Evolutionary conservation across 2,113 vertebrate genomes (phyloP), one percentile per base, ranked within the genome.

Genomic region (Leptosomus discolor): DNA sequence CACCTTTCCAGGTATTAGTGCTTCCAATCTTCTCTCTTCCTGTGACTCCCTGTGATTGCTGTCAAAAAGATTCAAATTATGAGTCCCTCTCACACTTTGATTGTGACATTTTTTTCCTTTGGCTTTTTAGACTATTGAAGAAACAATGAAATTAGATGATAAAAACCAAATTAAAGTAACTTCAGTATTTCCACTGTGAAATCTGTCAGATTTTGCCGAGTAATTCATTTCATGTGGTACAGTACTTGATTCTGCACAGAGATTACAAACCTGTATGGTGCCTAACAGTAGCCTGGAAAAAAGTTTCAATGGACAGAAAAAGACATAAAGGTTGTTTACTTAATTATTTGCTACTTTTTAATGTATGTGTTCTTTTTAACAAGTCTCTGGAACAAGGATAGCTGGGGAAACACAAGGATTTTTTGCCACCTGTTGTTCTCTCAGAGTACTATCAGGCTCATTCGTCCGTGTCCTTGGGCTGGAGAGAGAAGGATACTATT

Each of bases 61-160:
- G 77, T 96, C 82, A 97, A 89, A 96, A 89, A 58, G n/a, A 53
- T 92, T 56, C 39, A 39, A 80, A 36, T 93, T 70, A 61, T 83
- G 45, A 64, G 37, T 92, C 56, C 22, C 26, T 94, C 43, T 93
- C 56, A 76, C 53, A 81, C 84, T 85, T 95, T 36, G 82, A 2
- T 13, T 84, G 56, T 86, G 77, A 68, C 19, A 2, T 63, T 89
- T 80, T 56, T 79, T 69, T 58, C 69, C 29, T 92, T 76, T 85
- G 75, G 39, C 46, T 86, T 63, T 86, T 88, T 81, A 84, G 22
- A 74, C 22, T 84, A 34, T 67, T 91, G 85, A 78, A 91, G 75
- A 94, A 94, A 90, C 74, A 96, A 95, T 50, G 41, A 93, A 75
- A 79, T 91, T 63, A 76, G 69, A 88, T 75, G 3, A 76, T 57